phyloP scores from a whole-genome alignment of 92 coral and sea anemone genomes.

The Porites lobata region DNA sequence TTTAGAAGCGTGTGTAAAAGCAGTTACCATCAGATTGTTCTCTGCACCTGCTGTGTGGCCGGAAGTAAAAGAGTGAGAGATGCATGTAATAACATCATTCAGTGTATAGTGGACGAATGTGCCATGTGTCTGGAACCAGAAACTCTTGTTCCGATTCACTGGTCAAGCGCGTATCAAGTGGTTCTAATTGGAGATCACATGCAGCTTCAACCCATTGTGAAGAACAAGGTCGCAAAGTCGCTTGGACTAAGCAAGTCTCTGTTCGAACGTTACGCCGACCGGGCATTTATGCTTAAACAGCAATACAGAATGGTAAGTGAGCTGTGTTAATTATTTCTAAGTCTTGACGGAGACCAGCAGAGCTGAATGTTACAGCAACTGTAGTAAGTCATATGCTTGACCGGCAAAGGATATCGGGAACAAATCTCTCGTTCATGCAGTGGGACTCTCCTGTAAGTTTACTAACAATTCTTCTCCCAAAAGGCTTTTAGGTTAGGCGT shows the following conservation, averaged over 20 bases:
- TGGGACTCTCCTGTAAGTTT: no score
- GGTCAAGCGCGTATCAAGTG: slow-evolving; percentile 71
- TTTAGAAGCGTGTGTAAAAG: slow-evolving; percentile 21
- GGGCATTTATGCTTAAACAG: slow-evolving; percentile 68
- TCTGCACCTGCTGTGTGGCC: slow-evolving; percentile 82
- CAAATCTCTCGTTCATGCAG: no score
- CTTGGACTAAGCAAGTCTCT: slow-evolving; percentile 79
- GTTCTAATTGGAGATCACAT: slow-evolving; percentile 92
- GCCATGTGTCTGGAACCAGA: slow-evolving; percentile 93
- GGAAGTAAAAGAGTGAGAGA: slow-evolving; percentile 49
- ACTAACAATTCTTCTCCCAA: no score
- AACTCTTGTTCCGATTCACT: slow-evolving; percentile 77
- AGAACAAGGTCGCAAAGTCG: slow-evolving; percentile 65
- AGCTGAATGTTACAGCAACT: no score
- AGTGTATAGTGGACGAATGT: slow-evolving; percentile 89
- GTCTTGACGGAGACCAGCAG: no score
- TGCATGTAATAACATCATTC: slow-evolving; percentile 43
- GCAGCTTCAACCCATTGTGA: slow-evolving; percentile 86
- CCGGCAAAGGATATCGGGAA: no score
- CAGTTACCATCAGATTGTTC: slow-evolving; percentile 44
- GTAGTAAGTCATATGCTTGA: no score
- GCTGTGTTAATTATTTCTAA: no score
- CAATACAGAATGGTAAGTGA: slow-evolving; percentile 89
- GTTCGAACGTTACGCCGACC: slow-evolving; percentile 76
- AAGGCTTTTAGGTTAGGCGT: no score